Evolutionary conservation across 2,113 vertebrate species (phyloP).

Genomic region (Dascyllus trimaculatus): DNA sequence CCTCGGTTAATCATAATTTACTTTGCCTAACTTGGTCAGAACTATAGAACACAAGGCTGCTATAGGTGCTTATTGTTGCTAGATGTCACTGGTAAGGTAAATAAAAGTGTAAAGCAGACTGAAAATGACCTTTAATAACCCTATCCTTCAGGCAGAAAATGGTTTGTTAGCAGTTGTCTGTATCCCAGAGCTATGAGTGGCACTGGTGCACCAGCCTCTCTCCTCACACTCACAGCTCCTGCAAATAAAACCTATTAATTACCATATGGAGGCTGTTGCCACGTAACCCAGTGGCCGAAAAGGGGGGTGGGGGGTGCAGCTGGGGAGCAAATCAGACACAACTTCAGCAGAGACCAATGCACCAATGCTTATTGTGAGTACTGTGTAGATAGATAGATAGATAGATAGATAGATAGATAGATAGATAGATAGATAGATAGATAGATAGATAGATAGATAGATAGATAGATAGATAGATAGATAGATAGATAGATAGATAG

Average conservation of each 20-base stretch:
- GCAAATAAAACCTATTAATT: conserved; percentile 67
- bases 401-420: too few species aligned
- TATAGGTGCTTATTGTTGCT: not conserved
- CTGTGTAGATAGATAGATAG: conserved; percentile 1
- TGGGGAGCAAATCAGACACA: conserved; percentile 30
- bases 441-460: too few species aligned
- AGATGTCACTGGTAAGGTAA: not conserved
- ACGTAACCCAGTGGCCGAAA: conserved; percentile 39
- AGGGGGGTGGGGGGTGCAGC: conserved; percentile 27
- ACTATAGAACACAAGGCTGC: not conserved
- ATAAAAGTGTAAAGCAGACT: not conserved
- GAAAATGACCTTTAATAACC: not conserved
- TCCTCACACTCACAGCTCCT: conserved; percentile 43
- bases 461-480: too few species aligned
- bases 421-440: too few species aligned
- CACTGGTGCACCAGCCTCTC: conserved; percentile 25
- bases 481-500: too few species aligned
- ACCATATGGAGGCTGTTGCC: conserved; percentile 63
- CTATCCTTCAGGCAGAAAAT: not conserved
- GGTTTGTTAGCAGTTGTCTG: conserved; percentile 31
- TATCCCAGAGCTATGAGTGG: conserved; percentile 21
- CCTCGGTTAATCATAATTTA: not conserved
- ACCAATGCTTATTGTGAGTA: not conserved
- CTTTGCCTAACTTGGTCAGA: not conserved
- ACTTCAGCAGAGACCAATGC: conserved; percentile 8